Conservation (phyloP, 2,797 vertebrate genomes). For the Kryptopterus vitreolus region DNA sequence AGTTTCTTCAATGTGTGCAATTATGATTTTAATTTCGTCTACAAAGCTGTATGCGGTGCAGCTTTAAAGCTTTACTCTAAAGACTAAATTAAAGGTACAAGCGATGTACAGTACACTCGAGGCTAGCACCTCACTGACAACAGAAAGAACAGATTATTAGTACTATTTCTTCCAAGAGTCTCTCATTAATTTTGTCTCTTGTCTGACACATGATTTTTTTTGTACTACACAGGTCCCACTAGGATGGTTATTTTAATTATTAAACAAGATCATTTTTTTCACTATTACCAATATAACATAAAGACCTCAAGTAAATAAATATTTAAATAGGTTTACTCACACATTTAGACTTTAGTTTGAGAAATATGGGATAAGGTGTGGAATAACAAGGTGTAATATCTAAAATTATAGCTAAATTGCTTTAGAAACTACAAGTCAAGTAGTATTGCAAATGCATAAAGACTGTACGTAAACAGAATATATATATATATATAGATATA, state of each 20-base stretch:
- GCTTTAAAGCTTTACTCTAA: neutral
- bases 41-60: neutral
- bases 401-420: neutral
- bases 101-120: neutral
- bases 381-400: neutral
- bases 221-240: neutral
- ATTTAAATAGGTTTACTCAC: neutral
- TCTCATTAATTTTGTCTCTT: neutral
- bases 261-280: neutral
- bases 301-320: no score
- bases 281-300: no score
- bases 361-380: neutral
- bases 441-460: neutral
- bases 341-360: neutral
- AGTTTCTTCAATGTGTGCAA: no score
- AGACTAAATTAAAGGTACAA: neutral
- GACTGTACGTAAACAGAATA: neutral
- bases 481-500: no score
- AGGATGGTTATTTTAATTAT: neutral
- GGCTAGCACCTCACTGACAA: neutral
- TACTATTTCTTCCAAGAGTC: neutral
- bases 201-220: neutral
- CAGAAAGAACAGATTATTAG: neutral
- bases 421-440: neutral
- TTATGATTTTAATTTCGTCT: neutral